Evolutionary conservation across 2,113 vertebrate species (phyloP), one percentile per base, ranked within the genome.

Genomic region (Odocoileus virginianus): DNA sequence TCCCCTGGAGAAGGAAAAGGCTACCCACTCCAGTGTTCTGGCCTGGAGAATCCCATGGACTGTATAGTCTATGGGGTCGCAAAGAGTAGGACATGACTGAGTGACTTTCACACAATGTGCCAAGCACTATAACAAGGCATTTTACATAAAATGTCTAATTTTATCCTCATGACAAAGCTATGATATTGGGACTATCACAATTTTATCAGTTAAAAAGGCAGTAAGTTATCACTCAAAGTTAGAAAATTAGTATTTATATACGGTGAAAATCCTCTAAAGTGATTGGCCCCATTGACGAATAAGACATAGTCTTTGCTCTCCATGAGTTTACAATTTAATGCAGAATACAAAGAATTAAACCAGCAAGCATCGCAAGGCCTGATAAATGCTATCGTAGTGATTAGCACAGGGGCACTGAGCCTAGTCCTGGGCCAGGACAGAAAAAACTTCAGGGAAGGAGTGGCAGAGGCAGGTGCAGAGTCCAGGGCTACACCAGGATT

Each of bases 321-420:
- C 6, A 33, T 16, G 5, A 79, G 45, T 87, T 81, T 83, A 87
- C 16, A 55, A 2, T 74, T 33, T 97, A 50, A 85, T 30, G 30
- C n/a, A 96, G 47, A 95, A 94, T n/a, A 91, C 47, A 52, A 15
- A 78, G 87, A 95, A 89, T 89, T 92, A 92, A 91, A 45, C 14
- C 86, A 96, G 95, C 40, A 27, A 43, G 89, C 60, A 74, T 71
- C 21, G 30, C 30, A 67, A 61, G 76, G 30, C 30, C 87, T 50
- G 17, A 17, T 43, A 78, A 94, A 11, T 58, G 47, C n/a, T 64
- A 27, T 33, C 23, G 6, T 7, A 83, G 27, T n/a, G 45, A 71
- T 58, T 36, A 89, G 43, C 13, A 57, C 8, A 67, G 8, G 12
- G 57, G 40, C 28, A 61, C 2, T 6, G 47, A 76, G 36, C 74